phyloP scores from a whole-genome alignment of 2,888 invertebrate species.

The Synanthedon vespiformis region DNA sequence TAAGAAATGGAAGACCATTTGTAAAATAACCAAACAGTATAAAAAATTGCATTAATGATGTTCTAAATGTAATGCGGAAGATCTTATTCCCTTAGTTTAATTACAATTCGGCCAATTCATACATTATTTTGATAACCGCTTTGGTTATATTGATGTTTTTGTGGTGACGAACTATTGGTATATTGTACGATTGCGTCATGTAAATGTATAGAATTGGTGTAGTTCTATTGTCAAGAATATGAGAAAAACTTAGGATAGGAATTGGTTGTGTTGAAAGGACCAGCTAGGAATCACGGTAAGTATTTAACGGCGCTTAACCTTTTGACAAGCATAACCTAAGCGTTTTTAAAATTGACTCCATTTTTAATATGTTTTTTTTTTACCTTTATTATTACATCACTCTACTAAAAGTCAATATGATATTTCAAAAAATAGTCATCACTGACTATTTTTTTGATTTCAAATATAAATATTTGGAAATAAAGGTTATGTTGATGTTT shows the following conservation, averaged over 20 bases:
- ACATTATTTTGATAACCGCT: slow-evolving; percentile 22
- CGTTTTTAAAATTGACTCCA: slow-evolving; percentile 52
- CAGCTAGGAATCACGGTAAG: background rate
- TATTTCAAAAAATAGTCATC: background rate
- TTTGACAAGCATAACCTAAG: slow-evolving; percentile 64
- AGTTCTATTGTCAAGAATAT: slow-evolving; percentile 4
- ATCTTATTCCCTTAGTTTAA: slow-evolving; percentile 1
- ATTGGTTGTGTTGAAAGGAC: too few species aligned
- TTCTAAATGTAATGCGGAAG: background rate
- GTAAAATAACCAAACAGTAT: slow-evolving; percentile 30
- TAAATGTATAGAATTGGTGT: slow-evolving; percentile 42
- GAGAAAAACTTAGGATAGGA: too few species aligned
- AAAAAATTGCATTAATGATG: background rate
- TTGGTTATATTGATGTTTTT: slow-evolving; percentile 63
- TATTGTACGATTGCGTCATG: slow-evolving; percentile 65
- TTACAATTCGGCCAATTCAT: slow-evolving; percentile 26
- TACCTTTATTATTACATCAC: slow-evolving; percentile 28
- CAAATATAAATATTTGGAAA: slow-evolving; percentile 2
- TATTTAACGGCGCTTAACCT: slow-evolving; percentile 30
- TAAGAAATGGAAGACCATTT: slow-evolving; percentile 43
- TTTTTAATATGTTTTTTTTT: slow-evolving; percentile 48
- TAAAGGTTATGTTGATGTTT: slow-evolving; percentile 70
- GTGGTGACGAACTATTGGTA: slow-evolving; percentile 46
- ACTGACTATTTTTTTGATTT: background rate
- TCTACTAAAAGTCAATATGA: background rate